These are phyloP conservation scores for Lucilia sericata DNA, from an alignment of 1,140 invertebrate species.

Conservation along the genomic window DNA sequence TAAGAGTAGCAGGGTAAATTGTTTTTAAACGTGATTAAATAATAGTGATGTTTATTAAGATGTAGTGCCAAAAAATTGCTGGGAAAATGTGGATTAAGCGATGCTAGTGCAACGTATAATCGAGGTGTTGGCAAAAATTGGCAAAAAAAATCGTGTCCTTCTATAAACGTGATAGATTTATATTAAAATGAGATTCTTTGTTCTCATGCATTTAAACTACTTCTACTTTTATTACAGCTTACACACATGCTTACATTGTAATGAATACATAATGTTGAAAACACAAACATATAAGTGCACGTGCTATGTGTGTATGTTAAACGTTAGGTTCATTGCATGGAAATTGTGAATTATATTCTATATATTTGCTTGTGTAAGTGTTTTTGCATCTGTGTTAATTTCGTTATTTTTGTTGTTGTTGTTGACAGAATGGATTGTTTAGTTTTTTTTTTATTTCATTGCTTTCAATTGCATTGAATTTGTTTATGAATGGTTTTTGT, in stretches of 20 bases:
- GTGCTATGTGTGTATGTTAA: too few relatives aligned
- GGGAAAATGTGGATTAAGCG: not conserved
- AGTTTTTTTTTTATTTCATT: not conserved
- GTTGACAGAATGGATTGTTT: not conserved
- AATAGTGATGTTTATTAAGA: not conserved
- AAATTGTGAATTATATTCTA: not conserved
- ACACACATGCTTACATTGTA: not conserved
- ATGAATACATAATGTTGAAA: not conserved
- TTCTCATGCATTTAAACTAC: not conserved
- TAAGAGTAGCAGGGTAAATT: not conserved
- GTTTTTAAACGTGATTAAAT: slow-evolving; percentile 27
- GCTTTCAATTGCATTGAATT: not conserved
- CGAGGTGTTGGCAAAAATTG: not conserved
- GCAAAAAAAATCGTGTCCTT: not conserved
- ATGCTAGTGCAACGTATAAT: not conserved
- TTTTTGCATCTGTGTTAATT: not conserved
- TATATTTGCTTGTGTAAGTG: too few relatives aligned
- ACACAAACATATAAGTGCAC: too few relatives aligned
- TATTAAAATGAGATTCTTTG: not conserved
- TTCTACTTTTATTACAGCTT: not conserved
- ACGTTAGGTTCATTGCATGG: not conserved
- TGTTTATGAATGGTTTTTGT: not conserved
- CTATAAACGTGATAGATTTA: not conserved
- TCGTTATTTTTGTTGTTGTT: not conserved
- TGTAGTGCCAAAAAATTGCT: not conserved